phyloP scores from a whole-genome alignment of 1,140 invertebrate genomes.

The Euura saliciscinereae region DNA sequence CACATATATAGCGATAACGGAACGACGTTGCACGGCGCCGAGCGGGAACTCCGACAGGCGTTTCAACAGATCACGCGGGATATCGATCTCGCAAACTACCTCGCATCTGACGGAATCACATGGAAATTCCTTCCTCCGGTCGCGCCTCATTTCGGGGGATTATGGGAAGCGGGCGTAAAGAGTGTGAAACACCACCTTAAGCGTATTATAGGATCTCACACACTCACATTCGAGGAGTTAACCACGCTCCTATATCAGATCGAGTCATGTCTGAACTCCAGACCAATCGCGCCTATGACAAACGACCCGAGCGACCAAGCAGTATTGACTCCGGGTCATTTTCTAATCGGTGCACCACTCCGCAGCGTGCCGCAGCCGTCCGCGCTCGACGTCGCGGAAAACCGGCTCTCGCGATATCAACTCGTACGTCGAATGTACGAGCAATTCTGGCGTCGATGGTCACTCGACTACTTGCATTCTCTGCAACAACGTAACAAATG shows the following conservation, averaged over 20 bases:
- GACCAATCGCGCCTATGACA: constrained; percentile 29
- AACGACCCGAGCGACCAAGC: constrained; percentile 26
- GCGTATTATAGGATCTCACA: constrained; percentile 6
- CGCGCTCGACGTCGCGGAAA: background rate
- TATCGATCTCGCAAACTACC: background rate
- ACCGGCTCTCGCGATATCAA: background rate
- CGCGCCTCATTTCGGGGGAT: constrained; percentile 33
- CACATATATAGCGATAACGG: constrained; percentile 26
- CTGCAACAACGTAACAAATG: background rate
- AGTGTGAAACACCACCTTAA: constrained; percentile 31
- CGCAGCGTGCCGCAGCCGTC: constrained; percentile 11
- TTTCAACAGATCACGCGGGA: background rate
- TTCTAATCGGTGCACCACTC: constrained; percentile 34
- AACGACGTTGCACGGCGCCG: constrained; percentile 28
- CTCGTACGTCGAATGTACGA: background rate
- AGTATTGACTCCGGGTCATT: constrained; percentile 33
- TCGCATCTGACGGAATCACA: background rate
- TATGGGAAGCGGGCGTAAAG: constrained; percentile 38
- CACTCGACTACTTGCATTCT: background rate
- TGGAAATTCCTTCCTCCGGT: constrained; percentile 24
- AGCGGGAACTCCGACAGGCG: constrained; percentile 14
- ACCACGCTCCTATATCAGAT: constrained; percentile 35
- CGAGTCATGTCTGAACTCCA: constrained; percentile 43
- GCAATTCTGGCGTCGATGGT: background rate
- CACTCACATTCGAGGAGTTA: constrained; percentile 33